Evolutionary conservation across 2,888 invertebrate species (phyloP), one percentile per base, ranked within the genome.

Genomic region (Neoscelio sp.): DNA sequence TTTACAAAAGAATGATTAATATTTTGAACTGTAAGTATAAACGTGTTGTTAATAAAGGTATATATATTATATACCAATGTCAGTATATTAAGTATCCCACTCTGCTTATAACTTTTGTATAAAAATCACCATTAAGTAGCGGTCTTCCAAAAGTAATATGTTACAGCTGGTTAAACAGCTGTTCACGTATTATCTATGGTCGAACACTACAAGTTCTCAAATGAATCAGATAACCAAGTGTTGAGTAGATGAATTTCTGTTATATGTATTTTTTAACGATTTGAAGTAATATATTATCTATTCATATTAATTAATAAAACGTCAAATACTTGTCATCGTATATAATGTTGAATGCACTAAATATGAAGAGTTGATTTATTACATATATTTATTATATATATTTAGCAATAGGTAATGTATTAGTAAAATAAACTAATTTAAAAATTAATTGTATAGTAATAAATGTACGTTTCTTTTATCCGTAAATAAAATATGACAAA

Each of bases 161-260:
- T 85, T 85, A 84, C 86, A 87, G 82, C 85, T 87, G 87, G 83
- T 87, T 87, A 85, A 84, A 83, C 87, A 86, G 83, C 82, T 87
- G 87, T 81, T 78, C 67, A 52, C 58, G 80, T 68, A 82, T 85
- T 85, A 82, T 62, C 78, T 81, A 82, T 82, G 82, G 84, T 70
- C 81, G 76, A 78, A 73, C 80, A 82, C 82, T 80, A 82, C 84
- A 83, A 85, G 84, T 83, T 85, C 82, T 68, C 56, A 80, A 78
- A 75, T 18, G 76, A 82, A 68, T 74, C 65, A 74, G 80, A 80
- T 79, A 81, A 78, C 74, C 60, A 65, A 76, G 78, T 65, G 80
- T 81, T 80, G 84, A 85, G 82, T 80, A 71, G 81, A 80, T 80
- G 77, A 73, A 70, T 60, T 60, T 58, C 38, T 60, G 23, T 38